A percentile compares a stretch with the other conserved stretches of the same genome.
These are phyloP conservation scores for Drosophila persimilis DNA, from an alignment of 1,140 invertebrate species.

Conservation along the genomic window DNA sequence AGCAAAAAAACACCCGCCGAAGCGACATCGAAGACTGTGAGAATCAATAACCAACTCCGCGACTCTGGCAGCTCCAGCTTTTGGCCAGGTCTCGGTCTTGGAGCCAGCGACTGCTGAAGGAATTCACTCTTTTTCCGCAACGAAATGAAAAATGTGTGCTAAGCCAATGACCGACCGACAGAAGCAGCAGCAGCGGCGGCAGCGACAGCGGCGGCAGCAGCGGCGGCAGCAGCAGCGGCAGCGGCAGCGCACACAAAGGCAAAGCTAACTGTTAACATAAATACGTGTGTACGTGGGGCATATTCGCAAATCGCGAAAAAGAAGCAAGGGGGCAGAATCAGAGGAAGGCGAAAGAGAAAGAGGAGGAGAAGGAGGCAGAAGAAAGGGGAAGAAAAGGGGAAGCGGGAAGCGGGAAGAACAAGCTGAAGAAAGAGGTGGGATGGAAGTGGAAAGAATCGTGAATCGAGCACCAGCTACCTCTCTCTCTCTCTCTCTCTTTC, in stretches of 20 bases:
- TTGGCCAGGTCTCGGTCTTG: no score
- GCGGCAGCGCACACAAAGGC: slow-evolving; percentile 63
- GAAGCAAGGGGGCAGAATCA: slow-evolving; percentile 7
- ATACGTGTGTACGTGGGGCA: slow-evolving; percentile 44
- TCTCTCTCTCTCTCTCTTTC: slow-evolving; percentile 1
- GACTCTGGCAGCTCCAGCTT: slow-evolving; percentile 7
- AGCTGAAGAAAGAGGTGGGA: slow-evolving; percentile 30
- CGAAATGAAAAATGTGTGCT: slow-evolving; percentile 83
- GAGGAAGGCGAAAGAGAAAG: slow-evolving; percentile 22
- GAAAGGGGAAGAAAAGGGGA: slow-evolving; percentile 16
- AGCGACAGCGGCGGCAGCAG: slow-evolving; percentile 23
- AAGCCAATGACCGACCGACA: slow-evolving; percentile 83
- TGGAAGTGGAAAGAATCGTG: slow-evolving; percentile 39
- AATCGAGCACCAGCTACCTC: slow-evolving; percentile 30
- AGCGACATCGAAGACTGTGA: slow-evolving; percentile 6
- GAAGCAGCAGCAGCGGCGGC: slow-evolving; percentile 61
- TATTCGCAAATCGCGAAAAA: slow-evolving; percentile 58
- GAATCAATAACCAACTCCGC: slow-evolving; percentile 15
- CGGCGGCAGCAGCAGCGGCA: slow-evolving; percentile 40
- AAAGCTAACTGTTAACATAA: slow-evolving; percentile 66
- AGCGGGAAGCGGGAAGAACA: slow-evolving; percentile 29
- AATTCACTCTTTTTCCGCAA: slow-evolving; percentile 80
- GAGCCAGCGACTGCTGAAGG: slow-evolving; percentile 16
- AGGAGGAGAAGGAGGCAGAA: not conserved
- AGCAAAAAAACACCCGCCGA: no score